phyloP scores from a whole-genome alignment of 2,113 vertebrate species.

The Hyla sarda region DNA sequence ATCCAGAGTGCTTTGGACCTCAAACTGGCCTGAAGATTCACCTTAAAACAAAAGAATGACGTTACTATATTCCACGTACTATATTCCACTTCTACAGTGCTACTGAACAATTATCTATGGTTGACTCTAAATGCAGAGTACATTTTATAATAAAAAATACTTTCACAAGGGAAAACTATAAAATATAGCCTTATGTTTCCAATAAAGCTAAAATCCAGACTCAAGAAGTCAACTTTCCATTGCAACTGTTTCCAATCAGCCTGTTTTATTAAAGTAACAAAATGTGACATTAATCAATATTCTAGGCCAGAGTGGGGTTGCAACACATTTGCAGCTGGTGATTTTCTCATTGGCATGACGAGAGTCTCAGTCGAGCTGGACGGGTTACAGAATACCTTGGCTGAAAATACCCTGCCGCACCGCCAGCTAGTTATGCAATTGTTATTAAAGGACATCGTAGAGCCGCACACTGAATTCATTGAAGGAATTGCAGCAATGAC shows the following conservation, averaged over 20 bases:
- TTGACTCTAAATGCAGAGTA: neutral
- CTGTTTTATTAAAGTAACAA: neutral
- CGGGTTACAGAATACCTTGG: neutral
- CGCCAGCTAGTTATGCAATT: slow-evolving; percentile 27
- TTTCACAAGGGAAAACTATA: neutral
- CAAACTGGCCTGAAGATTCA: too few relatives aligned
- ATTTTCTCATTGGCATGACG: slow-evolving; percentile 21
- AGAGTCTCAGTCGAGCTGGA: neutral
- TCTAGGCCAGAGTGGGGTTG: neutral
- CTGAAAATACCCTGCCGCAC: neutral
- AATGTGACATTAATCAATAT: slow-evolving; percentile 15
- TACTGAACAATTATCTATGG: neutral
- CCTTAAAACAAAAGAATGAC: too few relatives aligned
- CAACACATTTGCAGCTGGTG: slow-evolving; percentile 13
- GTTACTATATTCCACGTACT: too few relatives aligned
- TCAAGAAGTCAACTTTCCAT: neutral
- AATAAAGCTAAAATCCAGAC: neutral
- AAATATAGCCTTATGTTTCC: neutral
- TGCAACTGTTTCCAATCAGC: neutral
- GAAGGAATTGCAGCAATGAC: neutral
- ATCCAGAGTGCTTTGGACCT: too few relatives aligned
- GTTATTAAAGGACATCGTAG: slow-evolving; percentile 8
- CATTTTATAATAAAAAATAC: neutral
- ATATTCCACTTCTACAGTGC: neutral
- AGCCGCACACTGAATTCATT: neutral